Evolutionary conservation across 2,797 vertebrate genomes (phyloP).

Genomic region (Pampus argenteus): DNA sequence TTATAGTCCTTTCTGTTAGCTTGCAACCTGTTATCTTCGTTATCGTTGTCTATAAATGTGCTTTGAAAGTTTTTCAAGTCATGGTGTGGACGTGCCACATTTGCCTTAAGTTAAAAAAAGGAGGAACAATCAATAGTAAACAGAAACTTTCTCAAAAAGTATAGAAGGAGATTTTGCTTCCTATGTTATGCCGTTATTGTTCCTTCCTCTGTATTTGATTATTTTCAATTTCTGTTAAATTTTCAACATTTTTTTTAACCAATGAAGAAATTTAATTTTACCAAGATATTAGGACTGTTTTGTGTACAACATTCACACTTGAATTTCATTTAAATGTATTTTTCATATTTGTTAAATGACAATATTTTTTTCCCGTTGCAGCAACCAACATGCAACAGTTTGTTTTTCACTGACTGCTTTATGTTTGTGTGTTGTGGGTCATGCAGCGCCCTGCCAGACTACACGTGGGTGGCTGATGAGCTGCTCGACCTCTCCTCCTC

Average conservation of each 20-base stretch:
- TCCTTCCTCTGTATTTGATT: not conserved
- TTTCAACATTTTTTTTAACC: not conserved
- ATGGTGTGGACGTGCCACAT: not conserved
- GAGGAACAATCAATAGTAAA: not conserved
- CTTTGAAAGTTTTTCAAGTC: constrained; percentile 1
- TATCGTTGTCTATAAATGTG: constrained; percentile 9
- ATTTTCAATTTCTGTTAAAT: not conserved
- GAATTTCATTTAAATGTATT: constrained; percentile 13
- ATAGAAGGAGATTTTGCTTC: not conserved
- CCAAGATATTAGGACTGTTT: not conserved
- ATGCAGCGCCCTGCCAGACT: constrained; percentile 65
- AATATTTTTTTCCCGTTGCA: constrained; percentile 33
- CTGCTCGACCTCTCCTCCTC: constrained; percentile 83
- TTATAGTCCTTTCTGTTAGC: not conserved
- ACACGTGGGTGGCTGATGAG: constrained; percentile 75
- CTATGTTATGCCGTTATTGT: not conserved
- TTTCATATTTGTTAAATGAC: constrained; percentile 33
- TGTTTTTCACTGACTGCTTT: constrained; percentile 55
- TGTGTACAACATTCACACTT: constrained; percentile 7
- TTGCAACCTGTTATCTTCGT: not conserved
- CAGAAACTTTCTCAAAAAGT: not conserved
- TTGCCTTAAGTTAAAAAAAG: not conserved
- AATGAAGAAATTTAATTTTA: constrained; percentile 8
- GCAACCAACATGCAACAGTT: constrained; percentile 17
- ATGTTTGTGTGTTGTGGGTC: constrained; percentile 71